Base-by-base conservation (phyloP, 2,888 invertebrate species). In the Esperia sulphurella region DNA sequence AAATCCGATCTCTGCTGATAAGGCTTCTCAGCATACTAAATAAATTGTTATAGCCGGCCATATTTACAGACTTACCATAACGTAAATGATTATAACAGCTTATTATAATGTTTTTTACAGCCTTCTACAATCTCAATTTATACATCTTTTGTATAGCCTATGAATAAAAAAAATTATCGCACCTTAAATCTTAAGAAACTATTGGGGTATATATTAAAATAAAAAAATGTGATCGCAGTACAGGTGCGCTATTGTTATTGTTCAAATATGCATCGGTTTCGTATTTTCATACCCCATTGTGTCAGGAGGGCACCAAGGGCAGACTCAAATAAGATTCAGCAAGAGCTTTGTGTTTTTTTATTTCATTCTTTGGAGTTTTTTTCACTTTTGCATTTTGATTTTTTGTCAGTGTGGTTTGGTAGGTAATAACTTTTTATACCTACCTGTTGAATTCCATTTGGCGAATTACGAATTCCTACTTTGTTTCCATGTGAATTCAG, bases 231-330 rank as follows among this genome's bases (percentile, higher is more conserved):
- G 35, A n/a, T 35, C n/a, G 61, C 61, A 43, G 48, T 63, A 75
- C 80, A 81, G 81, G 81, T 82, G 81, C 59, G 51, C 61, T 59
- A 71, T 80, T 81, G 75, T 78, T 72, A 59, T 62, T 60, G 57
- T 64, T 63, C 61, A 72, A 75, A 77, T 74, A 77, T 72, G 71
- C 68, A 68, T 68, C 62, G 68, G 66, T 65, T 59, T 72, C 57
- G 59, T 72, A 58, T 63, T 58, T 35, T 59, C 54, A 55, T 54
- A 49, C 42, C 53, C 63, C 53, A 65, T 69, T 71, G 68, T 70
- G 59, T 61, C 50, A 54, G 41, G 53, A 61, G 66, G 70, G 69
- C 65, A 71, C 69, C 69, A 14, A 63, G 71, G 69, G 66, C 67
- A 63, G 70, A 68, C 65, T 65, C 69, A 61, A 59, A 21, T 21